Evolutionary conservation across 2,888 invertebrate genomes (phyloP).

Genomic region (Apotomis turbidana): DNA sequence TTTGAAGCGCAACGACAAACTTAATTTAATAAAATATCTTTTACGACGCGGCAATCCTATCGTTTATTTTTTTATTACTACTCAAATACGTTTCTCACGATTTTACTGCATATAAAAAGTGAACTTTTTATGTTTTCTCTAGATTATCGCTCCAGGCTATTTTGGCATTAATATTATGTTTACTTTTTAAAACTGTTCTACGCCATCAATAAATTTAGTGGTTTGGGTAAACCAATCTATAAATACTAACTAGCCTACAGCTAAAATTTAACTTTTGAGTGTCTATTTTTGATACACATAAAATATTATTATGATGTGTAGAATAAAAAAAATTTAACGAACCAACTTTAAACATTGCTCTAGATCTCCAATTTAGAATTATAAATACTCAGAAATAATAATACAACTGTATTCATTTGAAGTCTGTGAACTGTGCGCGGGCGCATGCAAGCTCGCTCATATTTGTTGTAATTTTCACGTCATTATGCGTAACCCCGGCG

Average conservation of each 20-base stretch:
- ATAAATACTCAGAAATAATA: no score
- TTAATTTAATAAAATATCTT: constrained; percentile 27
- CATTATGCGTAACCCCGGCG: constrained; percentile 66
- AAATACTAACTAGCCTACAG: no score
- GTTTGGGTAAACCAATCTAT: not conserved
- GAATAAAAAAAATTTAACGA: no score
- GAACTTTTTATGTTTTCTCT: not conserved
- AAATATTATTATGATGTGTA: no score
- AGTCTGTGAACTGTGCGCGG: constrained; percentile 63
- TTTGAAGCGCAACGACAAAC: constrained; percentile 21
- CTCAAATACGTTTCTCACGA: constrained; percentile 33
- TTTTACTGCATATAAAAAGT: constrained; percentile 1
- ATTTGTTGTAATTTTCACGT: constrained; percentile 78
- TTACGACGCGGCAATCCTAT: constrained; percentile 29
- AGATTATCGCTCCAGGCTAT: constrained; percentile 3
- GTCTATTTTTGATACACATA: no score
- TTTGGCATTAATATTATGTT: constrained; percentile 8
- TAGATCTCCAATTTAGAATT: no score
- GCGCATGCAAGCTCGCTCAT: constrained; percentile 55
- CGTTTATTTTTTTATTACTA: constrained; percentile 26
- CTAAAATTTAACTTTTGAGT: no score
- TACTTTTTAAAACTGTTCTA: not conserved
- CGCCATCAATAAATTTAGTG: not conserved
- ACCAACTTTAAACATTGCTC: no score
- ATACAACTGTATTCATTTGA: not conserved